Percentiles rank a stretch among this genome's conserved stretches.
Conservation (phyloP, 2,797 vertebrate genomes). For the Cetoscarus ocellatus region DNA sequence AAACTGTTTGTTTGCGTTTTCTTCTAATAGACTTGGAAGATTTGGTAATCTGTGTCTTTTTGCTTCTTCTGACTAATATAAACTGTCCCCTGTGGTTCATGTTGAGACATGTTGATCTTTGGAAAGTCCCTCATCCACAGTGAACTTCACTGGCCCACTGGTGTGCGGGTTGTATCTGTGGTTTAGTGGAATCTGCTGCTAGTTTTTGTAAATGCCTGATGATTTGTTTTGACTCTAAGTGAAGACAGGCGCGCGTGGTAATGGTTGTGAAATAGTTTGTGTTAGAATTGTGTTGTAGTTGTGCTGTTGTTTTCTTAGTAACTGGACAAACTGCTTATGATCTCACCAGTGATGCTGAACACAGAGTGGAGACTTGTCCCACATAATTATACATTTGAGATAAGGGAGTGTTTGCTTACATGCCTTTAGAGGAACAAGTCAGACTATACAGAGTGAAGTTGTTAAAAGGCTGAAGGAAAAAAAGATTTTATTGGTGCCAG, state of each 20-base stretch:
- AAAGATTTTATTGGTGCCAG: too few species aligned
- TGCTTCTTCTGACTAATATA: neutral
- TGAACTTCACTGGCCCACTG: conserved; percentile 44
- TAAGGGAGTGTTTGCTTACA: neutral
- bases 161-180: conserved; percentile 31
- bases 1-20: conserved; percentile 23
- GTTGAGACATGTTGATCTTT: conserved; percentile 25
- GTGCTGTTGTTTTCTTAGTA: neutral
- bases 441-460: neutral
- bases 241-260: conserved; percentile 31
- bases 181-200: conserved; percentile 21
- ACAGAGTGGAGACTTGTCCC: conserved; percentile 8
- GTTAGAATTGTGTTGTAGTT: conserved; percentile 10
- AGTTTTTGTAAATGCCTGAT: conserved; percentile 42
- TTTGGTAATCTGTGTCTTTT: neutral
- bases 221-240: conserved; percentile 23
- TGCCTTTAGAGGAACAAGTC: neutral
- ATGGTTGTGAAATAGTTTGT: conserved; percentile 40
- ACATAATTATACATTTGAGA: neutral
- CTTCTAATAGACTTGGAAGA: neutral
- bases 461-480: neutral
- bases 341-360: conserved; percentile 3
- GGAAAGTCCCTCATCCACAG: conserved; percentile 69
- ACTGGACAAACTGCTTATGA: conserved; percentile 15
- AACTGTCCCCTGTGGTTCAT: neutral